Base-by-base conservation (phyloP, 1,140 invertebrate genomes). In the Dinoponera quadriceps region DNA sequence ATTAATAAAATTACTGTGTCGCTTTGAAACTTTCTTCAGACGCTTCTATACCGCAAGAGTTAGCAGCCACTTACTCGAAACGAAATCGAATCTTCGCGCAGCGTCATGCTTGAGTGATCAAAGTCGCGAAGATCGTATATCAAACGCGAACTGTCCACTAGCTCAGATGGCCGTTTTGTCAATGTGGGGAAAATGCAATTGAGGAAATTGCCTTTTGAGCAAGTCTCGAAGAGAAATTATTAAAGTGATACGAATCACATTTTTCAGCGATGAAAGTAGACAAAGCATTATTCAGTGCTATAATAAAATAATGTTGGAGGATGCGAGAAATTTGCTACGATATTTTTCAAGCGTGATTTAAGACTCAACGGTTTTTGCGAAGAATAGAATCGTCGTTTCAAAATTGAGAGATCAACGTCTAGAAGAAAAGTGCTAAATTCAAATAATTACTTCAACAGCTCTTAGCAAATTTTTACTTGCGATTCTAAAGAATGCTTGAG, bases 1-100 rank as follows among this genome's bases (percentile, higher is more conserved):
- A 44, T 60, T 11, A n/a, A 13, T 4, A 60, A 13, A 65, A 75
- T 22, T 63, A 49, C 0, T 22, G 62, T 51, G 3, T 44, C 51
- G 22, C n/a, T 51, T 16, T 51, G 33, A 49, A 44, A 54, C 38
- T 68, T 68, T n/a, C 48, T 1, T 54, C 11, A 27, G n/a, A 33
- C 14, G 20, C 13, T 78, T 48, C 1, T 25, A 20, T 57, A 13
- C 14, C 51, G 14, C 16, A 65, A n/a, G 25, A 65, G n/a, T 38
- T 44, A 69, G 18, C 38, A n/a, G 57, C n/a, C 51, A 69, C 22
- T 66, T 78, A 59, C 22, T 80, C 22, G 33, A 80, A 71, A 63
- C 59, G 48, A 51, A 63, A 75, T 80, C n/a, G 75, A 71, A 80
- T 80, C 51, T n/a, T 48, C 18, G 14, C 22, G 22, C 2, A 11